A percentile compares a stretch with the other conserved stretches of the same genome.
phyloP scores from a whole-genome alignment of 2,113 vertebrate species.

The Alethe castanea region DNA sequence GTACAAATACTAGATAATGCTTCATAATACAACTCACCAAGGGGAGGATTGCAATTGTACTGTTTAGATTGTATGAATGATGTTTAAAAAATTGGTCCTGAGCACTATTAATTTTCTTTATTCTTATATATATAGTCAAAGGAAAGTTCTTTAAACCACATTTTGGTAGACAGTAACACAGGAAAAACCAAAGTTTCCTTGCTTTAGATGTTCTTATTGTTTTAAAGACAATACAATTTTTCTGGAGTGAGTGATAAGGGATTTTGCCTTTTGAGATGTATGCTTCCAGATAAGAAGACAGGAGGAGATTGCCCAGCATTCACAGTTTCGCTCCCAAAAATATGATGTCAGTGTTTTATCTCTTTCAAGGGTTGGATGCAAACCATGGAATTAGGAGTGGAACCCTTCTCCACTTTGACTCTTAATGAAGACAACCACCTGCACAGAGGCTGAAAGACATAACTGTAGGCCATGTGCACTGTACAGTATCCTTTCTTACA shows the following conservation, averaged over 20 bases:
- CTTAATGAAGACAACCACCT: background rate
- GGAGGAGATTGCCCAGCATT: background rate
- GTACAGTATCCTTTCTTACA: background rate
- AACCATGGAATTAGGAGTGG: background rate
- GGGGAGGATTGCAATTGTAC: background rate
- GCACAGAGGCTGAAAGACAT: background rate
- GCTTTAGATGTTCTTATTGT: background rate
- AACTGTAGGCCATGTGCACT: background rate
- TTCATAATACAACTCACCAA: rapidly evolving
- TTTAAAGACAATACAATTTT: background rate
- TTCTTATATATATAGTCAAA: background rate
- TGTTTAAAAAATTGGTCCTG: background rate
- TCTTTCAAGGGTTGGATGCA: background rate
- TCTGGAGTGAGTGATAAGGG: background rate
- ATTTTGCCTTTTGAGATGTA: background rate
- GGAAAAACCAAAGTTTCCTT: background rate
- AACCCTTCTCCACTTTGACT: background rate
- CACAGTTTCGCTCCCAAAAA: background rate
- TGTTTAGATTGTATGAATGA: background rate
- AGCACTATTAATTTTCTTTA: background rate
- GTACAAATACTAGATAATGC: background rate
- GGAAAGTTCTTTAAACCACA: background rate
- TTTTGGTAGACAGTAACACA: background rate
- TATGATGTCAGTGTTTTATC: background rate
- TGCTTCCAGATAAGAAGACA: background rate